Conservation (phyloP, 2,113 vertebrate species). For the Ochotona curzoniae region DNA sequence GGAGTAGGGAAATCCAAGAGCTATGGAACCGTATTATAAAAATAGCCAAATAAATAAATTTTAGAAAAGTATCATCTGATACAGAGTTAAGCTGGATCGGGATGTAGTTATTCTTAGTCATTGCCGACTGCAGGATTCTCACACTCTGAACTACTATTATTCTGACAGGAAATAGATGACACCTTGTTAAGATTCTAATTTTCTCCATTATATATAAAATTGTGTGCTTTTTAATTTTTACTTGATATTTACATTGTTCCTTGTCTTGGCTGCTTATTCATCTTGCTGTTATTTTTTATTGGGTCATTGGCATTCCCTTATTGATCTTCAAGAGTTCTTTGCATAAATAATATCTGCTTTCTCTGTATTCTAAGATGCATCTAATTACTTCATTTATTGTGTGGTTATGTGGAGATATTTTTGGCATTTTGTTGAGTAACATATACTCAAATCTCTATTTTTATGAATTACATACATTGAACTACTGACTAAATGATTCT, state of each 20-base stretch:
- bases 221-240: slow-evolving; percentile 57
- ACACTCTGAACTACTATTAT: slow-evolving; percentile 3
- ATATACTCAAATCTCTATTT: not conserved
- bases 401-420: not conserved
- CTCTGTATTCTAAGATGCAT: not conserved
- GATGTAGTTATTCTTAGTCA: not conserved
- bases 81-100: not conserved
- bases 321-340: slow-evolving; percentile 64
- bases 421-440: not conserved
- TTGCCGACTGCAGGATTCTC: not conserved
- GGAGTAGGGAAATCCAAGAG: too few species aligned
- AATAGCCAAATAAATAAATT: not conserved
- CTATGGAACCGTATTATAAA: too few species aligned
- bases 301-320: slow-evolving; percentile 18
- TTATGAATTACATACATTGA: not conserved
- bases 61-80: not conserved
- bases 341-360: slow-evolving; percentile 42
- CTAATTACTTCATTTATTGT: slow-evolving; percentile 42
- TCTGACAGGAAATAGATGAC: slow-evolving; percentile 37
- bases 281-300: not conserved
- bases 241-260: slow-evolving; percentile 27
- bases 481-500: not conserved
- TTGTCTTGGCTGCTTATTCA: not conserved
- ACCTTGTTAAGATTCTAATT: slow-evolving; percentile 59
- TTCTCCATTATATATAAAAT: slow-evolving; percentile 38